These are phyloP conservation scores for Porites divaricata DNA, from an alignment of 92 coral and sea anemone species.

Conservation along the genomic window DNA sequence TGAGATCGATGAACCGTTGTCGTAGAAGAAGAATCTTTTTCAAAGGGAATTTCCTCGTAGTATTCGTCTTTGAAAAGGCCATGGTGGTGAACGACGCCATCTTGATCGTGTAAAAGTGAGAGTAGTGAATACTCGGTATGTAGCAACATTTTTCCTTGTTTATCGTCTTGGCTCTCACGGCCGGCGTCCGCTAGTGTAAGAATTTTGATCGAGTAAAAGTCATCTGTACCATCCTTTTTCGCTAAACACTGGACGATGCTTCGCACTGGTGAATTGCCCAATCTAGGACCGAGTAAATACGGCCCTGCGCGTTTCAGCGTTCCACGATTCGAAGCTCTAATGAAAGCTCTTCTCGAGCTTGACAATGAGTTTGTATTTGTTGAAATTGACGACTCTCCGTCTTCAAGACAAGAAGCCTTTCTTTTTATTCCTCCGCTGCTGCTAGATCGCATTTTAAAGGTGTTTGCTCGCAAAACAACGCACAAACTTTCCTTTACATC, in stretches of 20 bases:
- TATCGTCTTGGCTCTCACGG: slow-evolving; percentile 95
- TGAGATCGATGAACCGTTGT: slow-evolving; percentile 29
- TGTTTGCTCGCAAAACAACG: neutral
- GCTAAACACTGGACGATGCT: slow-evolving; percentile 99
- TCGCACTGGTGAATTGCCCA: slow-evolving; percentile 98
- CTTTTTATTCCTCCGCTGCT: slow-evolving; percentile 77
- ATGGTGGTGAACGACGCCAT: slow-evolving; percentile 97
- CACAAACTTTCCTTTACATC: neutral
- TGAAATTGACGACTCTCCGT: slow-evolving; percentile 59
- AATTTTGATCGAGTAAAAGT: slow-evolving; percentile 93
- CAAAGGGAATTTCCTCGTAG: slow-evolving; percentile 73
- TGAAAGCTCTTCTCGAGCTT: slow-evolving; percentile 68
- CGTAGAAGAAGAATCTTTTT: slow-evolving; percentile 26
- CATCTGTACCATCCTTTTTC: slow-evolving; percentile 98
- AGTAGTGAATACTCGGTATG: slow-evolving; percentile 97
- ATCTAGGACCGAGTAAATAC: slow-evolving; percentile 93
- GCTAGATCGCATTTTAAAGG: slow-evolving; percentile 72
- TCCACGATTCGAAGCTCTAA: slow-evolving; percentile 70
- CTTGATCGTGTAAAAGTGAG: slow-evolving; percentile 93
- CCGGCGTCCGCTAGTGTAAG: slow-evolving; percentile 94
- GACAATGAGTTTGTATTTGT: slow-evolving; percentile 43
- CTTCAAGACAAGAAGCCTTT: slow-evolving; percentile 75
- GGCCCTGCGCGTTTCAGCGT: slow-evolving; percentile 94
- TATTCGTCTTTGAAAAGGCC: slow-evolving; percentile 98
- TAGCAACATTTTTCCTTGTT: slow-evolving; percentile 97